Conservation (phyloP, 1,140 invertebrate species). For the Luehdorfia chinensis region DNA sequence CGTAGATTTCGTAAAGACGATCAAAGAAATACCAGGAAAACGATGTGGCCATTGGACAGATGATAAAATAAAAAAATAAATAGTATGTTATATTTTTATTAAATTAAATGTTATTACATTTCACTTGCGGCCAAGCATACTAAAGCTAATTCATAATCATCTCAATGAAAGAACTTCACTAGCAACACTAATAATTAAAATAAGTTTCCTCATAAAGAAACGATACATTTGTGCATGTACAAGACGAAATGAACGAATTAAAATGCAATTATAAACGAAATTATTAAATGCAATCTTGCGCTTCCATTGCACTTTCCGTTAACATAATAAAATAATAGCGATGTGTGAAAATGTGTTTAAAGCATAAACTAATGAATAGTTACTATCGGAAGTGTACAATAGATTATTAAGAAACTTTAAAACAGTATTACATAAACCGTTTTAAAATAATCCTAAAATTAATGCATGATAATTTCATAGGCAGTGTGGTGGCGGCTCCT, state of each 20-base stretch:
- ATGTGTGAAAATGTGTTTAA: slow-evolving; percentile 23
- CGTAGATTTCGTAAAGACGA: too few species aligned
- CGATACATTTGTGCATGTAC: slow-evolving; percentile 6
- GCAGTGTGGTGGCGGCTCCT: too few species aligned
- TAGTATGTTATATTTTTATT: slow-evolving; percentile 28
- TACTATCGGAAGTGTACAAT: neutral
- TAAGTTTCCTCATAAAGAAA: neutral
- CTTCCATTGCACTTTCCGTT: slow-evolving; percentile 1
- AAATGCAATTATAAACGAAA: slow-evolving; percentile 1
- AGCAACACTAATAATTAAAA: slow-evolving; percentile 30
- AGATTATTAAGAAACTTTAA: neutral
- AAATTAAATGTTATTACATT: slow-evolving; percentile 38
- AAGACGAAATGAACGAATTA: slow-evolving; percentile 1
- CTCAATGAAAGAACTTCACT: slow-evolving; percentile 21
- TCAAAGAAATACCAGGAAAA: too few species aligned
- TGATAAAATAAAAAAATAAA: neutral
- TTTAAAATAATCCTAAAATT: too few species aligned
- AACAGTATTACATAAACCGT: too few species aligned
- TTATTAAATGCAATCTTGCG: slow-evolving; percentile 6
- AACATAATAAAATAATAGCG: slow-evolving; percentile 8
- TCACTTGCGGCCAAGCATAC: slow-evolving; percentile 26
- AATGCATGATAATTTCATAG: too few species aligned
- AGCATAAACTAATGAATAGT: slow-evolving; percentile 4
- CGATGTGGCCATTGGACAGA: too few species aligned
- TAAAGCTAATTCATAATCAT: slow-evolving; percentile 32